Conservation (phyloP, 2,888 invertebrate species). For the Metellina segmentata region DNA sequence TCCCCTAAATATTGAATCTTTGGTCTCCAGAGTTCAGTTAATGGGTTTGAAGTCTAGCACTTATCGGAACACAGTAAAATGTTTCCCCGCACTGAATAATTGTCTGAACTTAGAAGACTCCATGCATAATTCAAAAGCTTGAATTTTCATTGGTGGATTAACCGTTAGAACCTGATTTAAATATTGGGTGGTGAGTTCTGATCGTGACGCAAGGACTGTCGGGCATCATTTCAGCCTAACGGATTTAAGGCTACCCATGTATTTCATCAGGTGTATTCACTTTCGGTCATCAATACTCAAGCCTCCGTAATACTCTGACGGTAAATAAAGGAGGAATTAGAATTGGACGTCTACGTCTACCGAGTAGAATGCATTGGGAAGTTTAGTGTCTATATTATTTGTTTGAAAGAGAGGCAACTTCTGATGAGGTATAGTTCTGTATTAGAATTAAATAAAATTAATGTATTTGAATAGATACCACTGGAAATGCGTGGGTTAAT, state of each 20-base stretch:
- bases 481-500: too few species aligned
- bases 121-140: constrained; percentile 51
- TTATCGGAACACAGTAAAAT: constrained; percentile 56
- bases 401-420: too few species aligned
- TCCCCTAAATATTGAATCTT: constrained; percentile 33
- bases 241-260: background rate
- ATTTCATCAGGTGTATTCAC: background rate
- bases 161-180: constrained; percentile 51
- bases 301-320: background rate
- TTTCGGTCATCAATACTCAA: background rate
- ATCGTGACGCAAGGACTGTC: background rate
- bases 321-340: background rate
- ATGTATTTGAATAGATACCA: too few species aligned
- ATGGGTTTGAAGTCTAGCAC: constrained; percentile 23
- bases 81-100: constrained; percentile 44
- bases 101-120: constrained; percentile 21
- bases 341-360: background rate
- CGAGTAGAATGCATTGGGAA: too few species aligned
- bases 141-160: constrained; percentile 44
- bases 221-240: background rate
- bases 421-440: too few species aligned
- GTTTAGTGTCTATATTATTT: too few species aligned
- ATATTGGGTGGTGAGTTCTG: constrained; percentile 47
- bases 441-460: too few species aligned
- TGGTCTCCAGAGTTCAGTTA: constrained; percentile 16